Conservation (phyloP, 2,797 vertebrate species). For the Urosaurus nigricauda region DNA sequence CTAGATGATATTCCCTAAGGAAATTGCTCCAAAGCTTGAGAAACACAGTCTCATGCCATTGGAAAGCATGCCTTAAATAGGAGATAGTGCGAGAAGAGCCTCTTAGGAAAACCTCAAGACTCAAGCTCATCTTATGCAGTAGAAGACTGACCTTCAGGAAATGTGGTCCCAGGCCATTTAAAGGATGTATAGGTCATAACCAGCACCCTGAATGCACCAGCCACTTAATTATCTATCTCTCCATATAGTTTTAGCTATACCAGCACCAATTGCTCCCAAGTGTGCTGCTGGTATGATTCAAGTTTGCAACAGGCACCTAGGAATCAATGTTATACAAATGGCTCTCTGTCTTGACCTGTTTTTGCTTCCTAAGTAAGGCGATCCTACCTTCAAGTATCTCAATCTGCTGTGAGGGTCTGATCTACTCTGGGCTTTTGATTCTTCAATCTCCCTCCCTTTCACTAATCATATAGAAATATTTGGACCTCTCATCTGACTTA, state of each 20-base stretch:
- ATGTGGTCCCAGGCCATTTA: neutral
- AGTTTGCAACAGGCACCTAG: too few relatives aligned
- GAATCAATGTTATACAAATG: neutral
- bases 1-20: neutral
- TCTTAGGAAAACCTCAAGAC: neutral
- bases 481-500: neutral
- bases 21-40: neutral
- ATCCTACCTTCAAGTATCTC: neutral
- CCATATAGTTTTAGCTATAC: neutral
- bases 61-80: neutral
- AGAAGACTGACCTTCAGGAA: neutral
- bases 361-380: neutral
- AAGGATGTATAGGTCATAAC: neutral
- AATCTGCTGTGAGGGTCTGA: neutral
- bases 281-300: too few relatives aligned
- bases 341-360: neutral
- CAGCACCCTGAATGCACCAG: neutral
- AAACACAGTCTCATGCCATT: too few relatives aligned
- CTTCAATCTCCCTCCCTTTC: neutral
- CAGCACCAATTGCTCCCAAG: neutral
- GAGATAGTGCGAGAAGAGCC: neutral
- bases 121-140: too few relatives aligned
- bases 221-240: neutral
- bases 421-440: too few relatives aligned
- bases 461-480: neutral